Conservation (phyloP, 2,113 vertebrate species). For the Isichthys henryi region DNA sequence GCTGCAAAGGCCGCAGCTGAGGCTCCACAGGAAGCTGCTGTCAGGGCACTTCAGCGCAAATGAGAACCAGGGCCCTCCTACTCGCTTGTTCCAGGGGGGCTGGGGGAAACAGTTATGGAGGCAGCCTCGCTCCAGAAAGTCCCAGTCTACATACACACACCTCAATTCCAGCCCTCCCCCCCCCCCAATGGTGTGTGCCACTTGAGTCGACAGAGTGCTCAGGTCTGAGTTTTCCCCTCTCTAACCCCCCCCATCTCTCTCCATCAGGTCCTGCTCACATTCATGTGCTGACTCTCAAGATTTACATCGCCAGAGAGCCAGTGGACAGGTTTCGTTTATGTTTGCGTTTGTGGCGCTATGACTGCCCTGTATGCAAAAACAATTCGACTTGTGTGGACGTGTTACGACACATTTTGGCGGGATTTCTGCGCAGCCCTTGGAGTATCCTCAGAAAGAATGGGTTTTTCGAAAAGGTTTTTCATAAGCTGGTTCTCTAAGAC, state of each 20-base stretch:
- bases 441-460: neutral
- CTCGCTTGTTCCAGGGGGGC: neutral
- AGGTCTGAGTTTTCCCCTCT: neutral
- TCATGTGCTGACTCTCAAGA: neutral
- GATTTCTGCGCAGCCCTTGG: neutral
- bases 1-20: neutral
- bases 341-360: neutral
- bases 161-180: neutral
- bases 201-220: neutral
- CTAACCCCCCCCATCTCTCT: neutral
- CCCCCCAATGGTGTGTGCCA: neutral
- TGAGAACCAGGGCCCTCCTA: neutral
- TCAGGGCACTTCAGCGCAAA: neutral
- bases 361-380: neutral
- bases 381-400: neutral
- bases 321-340: neutral
- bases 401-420: neutral
- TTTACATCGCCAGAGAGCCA: neutral
- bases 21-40: neutral
- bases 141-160: neutral
- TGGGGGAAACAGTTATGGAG: neutral
- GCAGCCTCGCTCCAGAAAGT: neutral
- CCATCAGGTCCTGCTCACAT: neutral
- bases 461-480: neutral
- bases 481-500: neutral